phyloP scores from a whole-genome alignment of 2,113 vertebrate species.

The Cynocephalus volans region DNA sequence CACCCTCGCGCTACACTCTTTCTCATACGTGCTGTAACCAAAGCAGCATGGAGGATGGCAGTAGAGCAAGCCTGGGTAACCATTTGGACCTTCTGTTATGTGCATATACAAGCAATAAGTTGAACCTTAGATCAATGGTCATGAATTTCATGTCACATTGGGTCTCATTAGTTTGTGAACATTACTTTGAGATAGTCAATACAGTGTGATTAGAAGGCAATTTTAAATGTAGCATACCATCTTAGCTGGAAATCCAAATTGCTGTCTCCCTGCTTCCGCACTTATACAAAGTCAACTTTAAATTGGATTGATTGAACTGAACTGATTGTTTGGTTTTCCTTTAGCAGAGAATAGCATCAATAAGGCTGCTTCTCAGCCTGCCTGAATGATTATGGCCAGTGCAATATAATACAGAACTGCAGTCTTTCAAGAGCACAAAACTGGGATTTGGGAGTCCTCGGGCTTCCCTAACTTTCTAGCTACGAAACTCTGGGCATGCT shows the following conservation, averaged over 20 bases:
- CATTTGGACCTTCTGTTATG: not conserved
- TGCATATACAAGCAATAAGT: slow-evolving; percentile 17
- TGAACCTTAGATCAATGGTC: slow-evolving; percentile 57
- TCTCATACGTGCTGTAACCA: not conserved
- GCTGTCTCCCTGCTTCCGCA: not conserved
- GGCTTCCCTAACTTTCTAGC: not conserved
- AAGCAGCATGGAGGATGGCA: not conserved
- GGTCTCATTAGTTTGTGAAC: slow-evolving; percentile 58
- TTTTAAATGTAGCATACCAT: slow-evolving; percentile 63
- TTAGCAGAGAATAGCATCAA: slow-evolving; percentile 41
- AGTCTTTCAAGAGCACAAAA: not conserved
- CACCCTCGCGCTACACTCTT: not conserved
- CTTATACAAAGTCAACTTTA: slow-evolving; percentile 72
- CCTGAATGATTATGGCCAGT: not conserved
- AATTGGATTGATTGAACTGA: slow-evolving; percentile 64
- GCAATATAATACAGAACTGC: not conserved
- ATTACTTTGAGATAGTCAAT: slow-evolving; percentile 72
- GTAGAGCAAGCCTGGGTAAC: not conserved
- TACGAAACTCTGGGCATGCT: not conserved
- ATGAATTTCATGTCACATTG: slow-evolving; percentile 60
- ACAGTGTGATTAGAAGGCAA: slow-evolving; percentile 57
- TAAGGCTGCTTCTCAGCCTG: not conserved
- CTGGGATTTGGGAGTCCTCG: not conserved
- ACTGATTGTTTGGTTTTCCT: slow-evolving; percentile 61
- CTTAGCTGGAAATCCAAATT: slow-evolving; percentile 61